Evolutionary conservation across 2,113 vertebrate genomes (phyloP).

Genomic region (Solea solea): DNA sequence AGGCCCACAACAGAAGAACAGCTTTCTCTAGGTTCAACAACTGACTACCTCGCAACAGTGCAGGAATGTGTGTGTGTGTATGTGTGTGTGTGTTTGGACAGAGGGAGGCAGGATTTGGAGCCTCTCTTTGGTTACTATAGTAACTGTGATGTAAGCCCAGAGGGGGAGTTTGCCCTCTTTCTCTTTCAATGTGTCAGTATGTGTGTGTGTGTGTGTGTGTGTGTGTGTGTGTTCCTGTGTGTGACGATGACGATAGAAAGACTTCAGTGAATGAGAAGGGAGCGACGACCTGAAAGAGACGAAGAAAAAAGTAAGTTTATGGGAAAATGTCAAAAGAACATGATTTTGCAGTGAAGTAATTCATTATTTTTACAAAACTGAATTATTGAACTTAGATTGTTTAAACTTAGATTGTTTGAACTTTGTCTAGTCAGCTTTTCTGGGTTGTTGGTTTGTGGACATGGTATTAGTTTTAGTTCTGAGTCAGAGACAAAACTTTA

Average conservation of each 20-base stretch:
- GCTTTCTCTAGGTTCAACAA: slow-evolving; percentile 14
- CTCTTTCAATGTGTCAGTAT: slow-evolving; percentile 23
- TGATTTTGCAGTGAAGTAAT: slow-evolving; percentile 17
- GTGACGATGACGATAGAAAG: background rate
- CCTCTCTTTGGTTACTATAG: slow-evolving; percentile 49
- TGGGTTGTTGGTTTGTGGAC: background rate
- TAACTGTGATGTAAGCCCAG: slow-evolving; percentile 49
- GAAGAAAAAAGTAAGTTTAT: background rate
- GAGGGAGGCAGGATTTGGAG: slow-evolving; percentile 44
- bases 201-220: slow-evolving; percentile 18
- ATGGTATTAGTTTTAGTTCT: background rate
- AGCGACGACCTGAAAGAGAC: slow-evolving; percentile 3
- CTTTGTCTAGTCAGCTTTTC: background rate
- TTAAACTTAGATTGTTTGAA: background rate
- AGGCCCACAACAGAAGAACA: slow-evolving; percentile 27
- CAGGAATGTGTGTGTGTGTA: slow-evolving; percentile 44
- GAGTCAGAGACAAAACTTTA: background rate
- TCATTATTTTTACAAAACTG: background rate
- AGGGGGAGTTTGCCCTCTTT: slow-evolving; percentile 32
- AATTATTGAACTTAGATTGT: background rate
- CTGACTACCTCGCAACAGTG: slow-evolving; percentile 41
- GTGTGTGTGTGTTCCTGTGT: slow-evolving; percentile 10
- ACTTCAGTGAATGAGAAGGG: slow-evolving; percentile 4
- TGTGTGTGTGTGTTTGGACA: slow-evolving; percentile 14
- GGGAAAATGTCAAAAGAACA: background rate